Evolutionary conservation across 2,797 vertebrate species (phyloP).

Genomic region (Fistularia tabacaria): DNA sequence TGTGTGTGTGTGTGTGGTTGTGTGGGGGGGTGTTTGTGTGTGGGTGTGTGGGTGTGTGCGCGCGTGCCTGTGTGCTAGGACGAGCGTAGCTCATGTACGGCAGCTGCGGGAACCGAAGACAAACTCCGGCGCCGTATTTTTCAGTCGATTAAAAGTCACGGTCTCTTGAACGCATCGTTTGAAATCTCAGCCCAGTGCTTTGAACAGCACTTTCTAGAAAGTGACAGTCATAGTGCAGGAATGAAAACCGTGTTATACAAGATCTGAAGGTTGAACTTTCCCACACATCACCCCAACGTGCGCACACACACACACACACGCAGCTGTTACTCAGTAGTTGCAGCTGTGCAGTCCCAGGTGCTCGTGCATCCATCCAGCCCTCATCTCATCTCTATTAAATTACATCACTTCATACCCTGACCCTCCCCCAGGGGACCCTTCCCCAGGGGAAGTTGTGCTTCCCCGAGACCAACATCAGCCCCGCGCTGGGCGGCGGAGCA

Average conservation of each 20-base stretch:
- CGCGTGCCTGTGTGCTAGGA: not conserved
- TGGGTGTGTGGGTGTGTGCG: too few relatives aligned
- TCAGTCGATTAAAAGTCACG: too few relatives aligned
- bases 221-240: constrained; percentile 23
- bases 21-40: too few relatives aligned
- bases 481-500: constrained; percentile 21
- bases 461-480: constrained; percentile 47
- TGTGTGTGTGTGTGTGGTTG: too few relatives aligned
- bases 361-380: constrained; percentile 27
- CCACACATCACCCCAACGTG: constrained; percentile 20
- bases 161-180: too few relatives aligned
- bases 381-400: constrained; percentile 60
- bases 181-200: too few relatives aligned
- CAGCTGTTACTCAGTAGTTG: constrained; percentile 66
- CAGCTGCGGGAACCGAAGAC: too few relatives aligned
- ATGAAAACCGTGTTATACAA: constrained; percentile 5
- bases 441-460: constrained; percentile 47
- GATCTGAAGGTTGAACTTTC: constrained; percentile 27
- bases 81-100: too few relatives aligned
- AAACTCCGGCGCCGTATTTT: too few relatives aligned
- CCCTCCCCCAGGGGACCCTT: constrained; percentile 42
- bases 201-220: not conserved
- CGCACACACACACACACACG: too few relatives aligned
- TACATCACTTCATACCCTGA: constrained; percentile 57
- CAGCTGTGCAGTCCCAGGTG: constrained; percentile 65